phyloP scores from a whole-genome alignment of 2,113 vertebrate genomes.

The Petrocephalus microphthalmus region DNA sequence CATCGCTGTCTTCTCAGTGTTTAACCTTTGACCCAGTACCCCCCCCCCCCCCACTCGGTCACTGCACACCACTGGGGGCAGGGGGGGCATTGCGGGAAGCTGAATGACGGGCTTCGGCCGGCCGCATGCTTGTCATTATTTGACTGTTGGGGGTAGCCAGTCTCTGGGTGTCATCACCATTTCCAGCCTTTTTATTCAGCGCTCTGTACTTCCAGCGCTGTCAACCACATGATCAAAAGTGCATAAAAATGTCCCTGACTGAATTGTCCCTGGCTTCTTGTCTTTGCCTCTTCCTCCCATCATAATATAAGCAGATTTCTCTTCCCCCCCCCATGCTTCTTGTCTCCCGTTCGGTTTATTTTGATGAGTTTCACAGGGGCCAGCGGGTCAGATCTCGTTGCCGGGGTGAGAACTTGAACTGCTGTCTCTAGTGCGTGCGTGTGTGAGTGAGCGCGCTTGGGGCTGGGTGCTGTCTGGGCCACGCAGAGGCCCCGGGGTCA shows the following conservation, averaged over 20 bases:
- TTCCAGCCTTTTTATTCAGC: constrained; percentile 64
- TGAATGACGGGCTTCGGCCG: constrained; percentile 63
- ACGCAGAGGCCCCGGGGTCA: constrained; percentile 53
- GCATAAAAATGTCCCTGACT: constrained; percentile 51
- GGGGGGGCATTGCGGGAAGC: constrained; percentile 41
- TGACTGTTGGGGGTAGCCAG: constrained; percentile 67
- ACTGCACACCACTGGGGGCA: constrained; percentile 52
- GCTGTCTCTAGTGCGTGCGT: constrained; percentile 34
- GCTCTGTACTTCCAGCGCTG: constrained; percentile 68
- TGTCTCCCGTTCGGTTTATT: constrained; percentile 52
- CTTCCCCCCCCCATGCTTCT: constrained; percentile 21
- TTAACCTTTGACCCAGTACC: constrained; percentile 73
- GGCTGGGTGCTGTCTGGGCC: constrained; percentile 40
- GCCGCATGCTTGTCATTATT: constrained; percentile 67
- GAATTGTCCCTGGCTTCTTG: constrained; percentile 34
- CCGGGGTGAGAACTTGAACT: constrained; percentile 48
- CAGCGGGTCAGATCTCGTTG: constrained; percentile 58
- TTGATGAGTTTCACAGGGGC: constrained; percentile 51
- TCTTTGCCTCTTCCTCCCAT: constrained; percentile 20
- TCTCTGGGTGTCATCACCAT: constrained; percentile 64
- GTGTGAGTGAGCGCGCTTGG: not conserved
- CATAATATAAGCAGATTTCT: constrained; percentile 57
- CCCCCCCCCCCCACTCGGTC: constrained; percentile 49
- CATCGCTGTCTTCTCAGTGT: constrained; percentile 66
- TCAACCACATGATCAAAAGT: constrained; percentile 59